Percentiles rank a stretch among this genome's conserved stretches.
Conservation (phyloP, 2,888 invertebrate species). For the Alloscopus bannaensis region DNA sequence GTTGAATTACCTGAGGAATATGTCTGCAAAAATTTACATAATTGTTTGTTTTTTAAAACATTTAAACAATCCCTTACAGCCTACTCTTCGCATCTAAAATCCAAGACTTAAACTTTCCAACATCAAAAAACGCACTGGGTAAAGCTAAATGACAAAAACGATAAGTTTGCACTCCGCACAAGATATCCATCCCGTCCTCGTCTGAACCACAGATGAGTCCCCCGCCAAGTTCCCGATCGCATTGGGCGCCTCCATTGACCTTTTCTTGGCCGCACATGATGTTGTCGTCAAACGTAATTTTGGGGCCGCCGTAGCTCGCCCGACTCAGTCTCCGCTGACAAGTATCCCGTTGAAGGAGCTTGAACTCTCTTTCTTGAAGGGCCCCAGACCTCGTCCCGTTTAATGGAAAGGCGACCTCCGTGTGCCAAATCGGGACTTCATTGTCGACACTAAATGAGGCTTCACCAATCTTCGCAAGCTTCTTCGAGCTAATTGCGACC, state of each 20-base stretch:
- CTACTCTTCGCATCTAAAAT: background rate
- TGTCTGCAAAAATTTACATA: no score
- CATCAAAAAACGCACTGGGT: conserved; percentile 37
- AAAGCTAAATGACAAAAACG: conserved; percentile 25
- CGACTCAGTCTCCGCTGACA: conserved; percentile 39
- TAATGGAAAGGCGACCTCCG: conserved; percentile 27
- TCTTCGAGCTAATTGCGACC: background rate
- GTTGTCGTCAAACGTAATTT: background rate
- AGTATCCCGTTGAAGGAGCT: background rate
- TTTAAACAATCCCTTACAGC: no score
- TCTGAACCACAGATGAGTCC: conserved; percentile 13
- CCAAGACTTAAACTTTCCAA: background rate
- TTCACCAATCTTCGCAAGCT: background rate
- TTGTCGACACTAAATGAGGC: background rate
- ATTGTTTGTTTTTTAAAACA: no score
- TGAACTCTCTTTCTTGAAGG: conserved; percentile 18
- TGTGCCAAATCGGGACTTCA: background rate
- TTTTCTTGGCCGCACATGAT: conserved; percentile 20
- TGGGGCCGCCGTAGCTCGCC: background rate
- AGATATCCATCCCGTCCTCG: conserved; percentile 16
- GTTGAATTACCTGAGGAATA: no score
- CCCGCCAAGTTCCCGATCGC: conserved; percentile 22
- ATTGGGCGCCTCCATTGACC: conserved; percentile 9
- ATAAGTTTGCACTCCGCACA: conserved; percentile 45
- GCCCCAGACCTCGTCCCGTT: background rate